phyloP scores from a whole-genome alignment of 2,888 invertebrate species.

The Mesodorylaimus sp. region DNA sequence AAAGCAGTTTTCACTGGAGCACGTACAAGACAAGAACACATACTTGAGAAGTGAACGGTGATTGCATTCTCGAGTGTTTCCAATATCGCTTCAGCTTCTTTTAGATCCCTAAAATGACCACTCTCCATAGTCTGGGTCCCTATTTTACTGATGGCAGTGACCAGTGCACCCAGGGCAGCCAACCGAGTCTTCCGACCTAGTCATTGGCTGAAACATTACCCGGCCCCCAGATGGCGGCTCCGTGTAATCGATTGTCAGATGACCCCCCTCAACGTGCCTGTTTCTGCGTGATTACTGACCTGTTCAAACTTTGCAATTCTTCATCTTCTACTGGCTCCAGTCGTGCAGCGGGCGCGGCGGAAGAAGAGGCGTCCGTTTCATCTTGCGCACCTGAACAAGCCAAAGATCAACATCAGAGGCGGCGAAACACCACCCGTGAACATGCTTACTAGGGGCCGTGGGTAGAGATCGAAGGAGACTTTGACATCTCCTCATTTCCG shows the following conservation, averaged over 20 bases:
- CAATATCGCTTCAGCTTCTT: slow-evolving; percentile 21
- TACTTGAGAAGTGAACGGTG: slow-evolving; percentile 28
- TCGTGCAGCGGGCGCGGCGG: too few species aligned
- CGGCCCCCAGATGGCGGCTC: too few species aligned
- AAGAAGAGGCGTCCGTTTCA: neutral
- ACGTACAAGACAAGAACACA: slow-evolving; percentile 16
- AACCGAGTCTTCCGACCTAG: too few species aligned
- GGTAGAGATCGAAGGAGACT: slow-evolving; percentile 19
- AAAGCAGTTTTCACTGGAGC: neutral
- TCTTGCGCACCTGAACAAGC: neutral
- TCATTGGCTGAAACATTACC: too few species aligned
- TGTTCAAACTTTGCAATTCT: too few species aligned
- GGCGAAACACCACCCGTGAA: neutral
- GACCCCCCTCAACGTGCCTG: too few species aligned
- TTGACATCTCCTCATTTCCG: slow-evolving; percentile 25
- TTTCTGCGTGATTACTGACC: too few species aligned
- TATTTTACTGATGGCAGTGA: too few species aligned
- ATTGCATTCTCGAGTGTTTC: slow-evolving; percentile 26
- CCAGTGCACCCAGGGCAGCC: too few species aligned
- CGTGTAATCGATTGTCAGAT: too few species aligned
- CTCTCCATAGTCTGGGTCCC: too few species aligned
- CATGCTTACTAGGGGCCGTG: neutral
- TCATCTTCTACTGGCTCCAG: too few species aligned
- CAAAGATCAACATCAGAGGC: neutral
- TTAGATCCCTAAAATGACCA: slow-evolving; percentile 14